Percentiles rank a stretch among this genome's conserved stretches.
phyloP scores from a whole-genome alignment of 2,797 vertebrate species.

The Tympanoctomys barrerae region DNA sequence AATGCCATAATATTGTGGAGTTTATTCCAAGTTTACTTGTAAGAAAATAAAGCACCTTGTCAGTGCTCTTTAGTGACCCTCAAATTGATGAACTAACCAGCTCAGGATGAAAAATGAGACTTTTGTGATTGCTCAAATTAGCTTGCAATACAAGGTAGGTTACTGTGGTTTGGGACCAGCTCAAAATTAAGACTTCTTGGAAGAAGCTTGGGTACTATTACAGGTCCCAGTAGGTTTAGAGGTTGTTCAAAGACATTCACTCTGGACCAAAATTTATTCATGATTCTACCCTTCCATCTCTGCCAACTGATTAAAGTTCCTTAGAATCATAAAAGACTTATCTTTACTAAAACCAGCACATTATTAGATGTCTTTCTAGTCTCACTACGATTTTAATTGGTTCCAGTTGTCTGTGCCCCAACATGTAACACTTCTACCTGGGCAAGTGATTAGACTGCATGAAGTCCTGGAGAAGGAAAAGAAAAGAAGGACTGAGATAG shows the following conservation, averaged over 20 bases:
- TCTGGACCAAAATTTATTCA: neutral
- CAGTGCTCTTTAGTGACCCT: neutral
- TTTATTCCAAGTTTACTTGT: neutral
- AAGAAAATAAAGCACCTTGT: neutral
- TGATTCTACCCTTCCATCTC: neutral
- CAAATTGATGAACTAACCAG: neutral
- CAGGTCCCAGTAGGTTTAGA: neutral
- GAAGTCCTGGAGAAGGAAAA: slow-evolving; percentile 86
- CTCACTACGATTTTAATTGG: neutral
- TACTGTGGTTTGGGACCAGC: neutral
- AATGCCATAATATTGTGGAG: neutral
- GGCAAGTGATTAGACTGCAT: slow-evolving; percentile 84
- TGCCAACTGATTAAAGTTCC: neutral
- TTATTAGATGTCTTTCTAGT: slow-evolving; percentile 48
- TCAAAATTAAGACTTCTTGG: neutral
- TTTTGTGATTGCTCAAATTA: neutral
- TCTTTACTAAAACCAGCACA: neutral
- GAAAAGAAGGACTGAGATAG: slow-evolving; percentile 75
- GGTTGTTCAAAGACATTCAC: neutral
- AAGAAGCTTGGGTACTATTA: neutral
- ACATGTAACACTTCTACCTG: slow-evolving; percentile 84
- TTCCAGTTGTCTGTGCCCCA: slow-evolving; percentile 85
- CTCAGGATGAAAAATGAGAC: slow-evolving; percentile 17
- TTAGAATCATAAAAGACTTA: neutral
- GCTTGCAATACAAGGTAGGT: neutral